Evolutionary conservation across 2,797 vertebrate species (phyloP).

Genomic region (Thamnophis elegans): DNA sequence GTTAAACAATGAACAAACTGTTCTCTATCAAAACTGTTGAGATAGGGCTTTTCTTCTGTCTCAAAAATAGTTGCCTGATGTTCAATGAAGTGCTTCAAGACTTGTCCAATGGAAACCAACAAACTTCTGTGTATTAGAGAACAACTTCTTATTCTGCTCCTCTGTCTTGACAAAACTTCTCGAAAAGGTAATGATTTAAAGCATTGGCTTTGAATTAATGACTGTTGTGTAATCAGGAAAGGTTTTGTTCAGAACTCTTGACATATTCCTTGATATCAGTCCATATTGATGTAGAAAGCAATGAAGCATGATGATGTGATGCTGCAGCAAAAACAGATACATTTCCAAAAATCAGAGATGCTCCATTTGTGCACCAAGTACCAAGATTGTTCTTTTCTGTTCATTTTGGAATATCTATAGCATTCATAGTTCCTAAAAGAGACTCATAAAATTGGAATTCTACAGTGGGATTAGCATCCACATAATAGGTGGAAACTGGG

Average conservation of each 20-base stretch:
- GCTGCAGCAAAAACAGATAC: not conserved
- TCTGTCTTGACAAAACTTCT: not conserved
- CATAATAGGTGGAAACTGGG: not conserved
- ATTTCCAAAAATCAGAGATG: not conserved
- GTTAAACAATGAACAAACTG: not conserved
- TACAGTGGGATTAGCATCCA: not conserved
- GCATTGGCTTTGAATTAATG: not conserved
- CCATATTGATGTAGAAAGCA: not conserved
- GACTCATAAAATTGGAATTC: not conserved
- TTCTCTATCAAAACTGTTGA: not conserved
- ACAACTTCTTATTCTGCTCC: not conserved
- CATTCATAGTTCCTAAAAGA: not conserved
- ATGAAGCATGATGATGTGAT: not conserved
- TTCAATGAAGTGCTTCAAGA: not conserved
- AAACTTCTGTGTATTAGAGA: not conserved
- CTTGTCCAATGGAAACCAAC: not conserved
- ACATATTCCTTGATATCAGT: not conserved
- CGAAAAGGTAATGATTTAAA: not conserved
- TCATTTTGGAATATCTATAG: not conserved
- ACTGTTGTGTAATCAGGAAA: not conserved
- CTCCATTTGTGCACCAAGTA: not conserved
- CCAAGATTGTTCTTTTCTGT: not conserved
- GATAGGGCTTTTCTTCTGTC: not conserved
- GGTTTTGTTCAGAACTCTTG: not conserved
- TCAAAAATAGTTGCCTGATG: not conserved